Evolutionary conservation across 2,797 vertebrate genomes (phyloP).

Genomic region (Kryptolebias ocellatus): DNA sequence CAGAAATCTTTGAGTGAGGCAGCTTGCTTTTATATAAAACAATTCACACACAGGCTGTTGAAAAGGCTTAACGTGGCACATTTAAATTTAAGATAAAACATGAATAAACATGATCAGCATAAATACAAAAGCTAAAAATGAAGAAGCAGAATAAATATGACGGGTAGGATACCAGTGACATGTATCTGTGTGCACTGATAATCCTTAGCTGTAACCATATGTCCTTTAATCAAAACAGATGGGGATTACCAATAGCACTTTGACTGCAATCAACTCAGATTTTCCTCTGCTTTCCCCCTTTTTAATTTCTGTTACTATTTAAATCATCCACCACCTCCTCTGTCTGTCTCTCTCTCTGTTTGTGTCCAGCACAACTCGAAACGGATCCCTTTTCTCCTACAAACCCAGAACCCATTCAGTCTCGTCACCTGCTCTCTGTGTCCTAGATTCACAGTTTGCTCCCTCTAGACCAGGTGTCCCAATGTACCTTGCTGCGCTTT

Average conservation of each 20-base stretch:
- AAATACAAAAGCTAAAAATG: not conserved
- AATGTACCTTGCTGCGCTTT: conserved; percentile 19
- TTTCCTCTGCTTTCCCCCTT: conserved; percentile 43
- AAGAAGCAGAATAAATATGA: not conserved
- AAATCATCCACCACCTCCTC: conserved; percentile 8
- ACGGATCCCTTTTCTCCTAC: conserved; percentile 15
- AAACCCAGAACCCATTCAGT: conserved; percentile 27
- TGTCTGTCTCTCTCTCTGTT: conserved; percentile 15
- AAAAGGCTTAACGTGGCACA: not conserved
- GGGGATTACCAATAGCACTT: conserved; percentile 62
- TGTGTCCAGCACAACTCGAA: conserved; percentile 12
- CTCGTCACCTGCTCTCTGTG: conserved; percentile 41
- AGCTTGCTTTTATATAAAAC: not conserved
- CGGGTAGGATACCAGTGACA: not conserved
- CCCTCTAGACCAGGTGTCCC: conserved; percentile 12
- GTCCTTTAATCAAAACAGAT: conserved; percentile 73
- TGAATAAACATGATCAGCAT: not conserved
- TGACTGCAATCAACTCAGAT: conserved; percentile 63
- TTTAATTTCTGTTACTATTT: conserved; percentile 50
- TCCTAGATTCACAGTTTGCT: conserved; percentile 46
- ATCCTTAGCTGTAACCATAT: conserved; percentile 49
- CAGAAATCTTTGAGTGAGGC: not conserved
- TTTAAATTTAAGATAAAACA: not conserved
- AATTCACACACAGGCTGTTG: not conserved
- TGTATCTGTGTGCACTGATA: conserved; percentile 16